Conservation (phyloP, 2,113 vertebrate species). For the Pantherophis guttatus region DNA sequence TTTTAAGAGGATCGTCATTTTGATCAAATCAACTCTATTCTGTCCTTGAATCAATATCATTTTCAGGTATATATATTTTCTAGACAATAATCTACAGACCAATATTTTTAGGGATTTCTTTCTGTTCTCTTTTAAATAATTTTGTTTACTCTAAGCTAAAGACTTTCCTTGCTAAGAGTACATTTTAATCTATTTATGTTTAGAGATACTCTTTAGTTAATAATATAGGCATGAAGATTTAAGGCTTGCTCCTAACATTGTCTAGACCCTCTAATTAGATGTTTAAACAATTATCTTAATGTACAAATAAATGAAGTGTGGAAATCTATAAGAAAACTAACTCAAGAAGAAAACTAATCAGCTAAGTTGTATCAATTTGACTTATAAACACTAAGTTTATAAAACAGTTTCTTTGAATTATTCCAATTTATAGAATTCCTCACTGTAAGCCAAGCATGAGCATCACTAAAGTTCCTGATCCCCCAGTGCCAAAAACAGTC, state of each 20-base stretch:
- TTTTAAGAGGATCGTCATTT: not conserved
- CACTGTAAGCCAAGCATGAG: constrained; percentile 67
- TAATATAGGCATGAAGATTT: not conserved
- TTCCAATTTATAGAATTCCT: constrained; percentile 60
- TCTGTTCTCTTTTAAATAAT: not conserved
- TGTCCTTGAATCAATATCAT: not conserved
- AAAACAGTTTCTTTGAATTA: constrained; percentile 16
- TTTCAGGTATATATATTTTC: not conserved
- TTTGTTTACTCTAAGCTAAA: not conserved
- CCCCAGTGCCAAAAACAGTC: constrained; percentile 71
- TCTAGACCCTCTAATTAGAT: not conserved
- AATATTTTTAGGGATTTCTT: not conserved
- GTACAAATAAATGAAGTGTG: not conserved
- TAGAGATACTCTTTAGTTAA: not conserved
- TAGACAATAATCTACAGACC: not conserved
- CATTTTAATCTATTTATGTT: not conserved
- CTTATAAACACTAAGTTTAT: not conserved
- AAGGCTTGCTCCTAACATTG: not conserved
- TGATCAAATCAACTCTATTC: not conserved
- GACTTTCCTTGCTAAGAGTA: not conserved
- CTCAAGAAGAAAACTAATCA: not conserved
- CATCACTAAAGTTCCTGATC: constrained; percentile 69
- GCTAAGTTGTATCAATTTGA: not conserved
- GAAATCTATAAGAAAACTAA: not conserved
- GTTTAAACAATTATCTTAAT: not conserved